Evolutionary conservation across 2,113 vertebrate genomes (phyloP), one percentile per base, ranked within the genome.

Genomic region (Cochlearius cochlearius): DNA sequence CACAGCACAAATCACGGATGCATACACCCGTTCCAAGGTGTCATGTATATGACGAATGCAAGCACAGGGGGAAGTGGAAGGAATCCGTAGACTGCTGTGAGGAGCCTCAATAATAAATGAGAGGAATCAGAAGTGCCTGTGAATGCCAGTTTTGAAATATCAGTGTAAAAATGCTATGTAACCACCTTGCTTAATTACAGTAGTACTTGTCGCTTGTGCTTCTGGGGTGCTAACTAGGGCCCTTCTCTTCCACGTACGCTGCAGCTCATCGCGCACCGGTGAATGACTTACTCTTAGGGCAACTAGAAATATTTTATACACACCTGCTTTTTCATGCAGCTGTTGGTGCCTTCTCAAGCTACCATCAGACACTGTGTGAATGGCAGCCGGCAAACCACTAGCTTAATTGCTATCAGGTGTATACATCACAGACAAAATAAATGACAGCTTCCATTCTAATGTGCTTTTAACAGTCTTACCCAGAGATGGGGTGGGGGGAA

Each of bases 41-140:
- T 96, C 95, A 96, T 27, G 3, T 84, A 80, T 73, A 95, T 95
- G 96, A 97, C 79, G 93, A 96, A 96, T 96, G 88, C 96, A 96
- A 97, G 96, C 96, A 97, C 96, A 97, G 96, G 39, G 86, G 96
- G 96, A 96, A 96, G 95, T 95, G 72, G 85, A 96, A 97, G 88
- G 85, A 95, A 97, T 94, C 96, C 2, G 94, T 96, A 90, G 72
- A 90, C 96, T 90, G 93, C 96, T 96, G 96, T 93, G 95, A 96
- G 67, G 38, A 94, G 82, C 88, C 95, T 97, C 94, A 96, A 96
- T 92, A 96, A 97, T 96, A 97, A 97, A 95, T 80, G 90, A 96
- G 90, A 93, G 72, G 90, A 95, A 95, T 83, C 81, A 85, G 88
- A 97, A 90, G 12, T 71, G 75, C 49, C 41, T 41, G n/a, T 47